These are phyloP conservation scores for Stichodactyla mertensii DNA, from an alignment of 64 coral and sea anemone species.

Conservation along the genomic window DNA sequence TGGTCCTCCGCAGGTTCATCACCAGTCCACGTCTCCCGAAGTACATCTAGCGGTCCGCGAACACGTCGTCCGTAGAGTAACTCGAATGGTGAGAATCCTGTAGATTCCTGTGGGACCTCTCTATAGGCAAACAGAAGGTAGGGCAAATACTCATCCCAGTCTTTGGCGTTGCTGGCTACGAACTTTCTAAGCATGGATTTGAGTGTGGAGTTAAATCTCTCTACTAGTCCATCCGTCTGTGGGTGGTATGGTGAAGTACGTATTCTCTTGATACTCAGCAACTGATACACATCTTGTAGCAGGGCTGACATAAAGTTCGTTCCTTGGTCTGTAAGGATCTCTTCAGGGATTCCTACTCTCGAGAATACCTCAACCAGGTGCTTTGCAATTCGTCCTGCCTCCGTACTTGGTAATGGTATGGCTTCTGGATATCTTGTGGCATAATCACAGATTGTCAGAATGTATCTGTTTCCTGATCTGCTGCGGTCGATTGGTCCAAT, in stretches of 20 bases:
- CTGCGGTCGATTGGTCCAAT: background rate
- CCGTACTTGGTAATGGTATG: constrained; percentile 24
- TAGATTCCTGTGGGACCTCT: constrained; percentile 39
- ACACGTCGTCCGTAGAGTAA: constrained; percentile 28
- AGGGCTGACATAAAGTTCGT: constrained; percentile 24
- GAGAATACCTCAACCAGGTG: constrained; percentile 22
- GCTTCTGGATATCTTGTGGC: constrained; percentile 1
- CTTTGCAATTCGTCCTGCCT: constrained; percentile 33
- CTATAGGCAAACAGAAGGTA: constrained; percentile 23
- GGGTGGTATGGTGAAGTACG: constrained; percentile 25
- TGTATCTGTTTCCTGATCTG: constrained; percentile 10
- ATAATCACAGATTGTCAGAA: constrained; percentile 15
- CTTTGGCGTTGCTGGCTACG: background rate
- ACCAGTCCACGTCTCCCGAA: background rate
- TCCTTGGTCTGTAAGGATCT: constrained; percentile 49
- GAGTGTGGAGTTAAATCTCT: constrained; percentile 35
- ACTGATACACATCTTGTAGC: no score
- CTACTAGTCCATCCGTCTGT: constrained; percentile 20
- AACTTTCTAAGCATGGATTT: constrained; percentile 33
- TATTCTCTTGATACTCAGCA: no score
- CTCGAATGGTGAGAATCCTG: constrained; percentile 44
- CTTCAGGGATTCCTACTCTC: constrained; percentile 26
- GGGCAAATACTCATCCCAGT: constrained; percentile 29
- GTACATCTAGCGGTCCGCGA: constrained; percentile 15
- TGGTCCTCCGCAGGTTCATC: background rate